These are phyloP conservation scores for Euwallacea fornicatus DNA, from an alignment of 1,140 invertebrate genomes.

Conservation along the genomic window DNA sequence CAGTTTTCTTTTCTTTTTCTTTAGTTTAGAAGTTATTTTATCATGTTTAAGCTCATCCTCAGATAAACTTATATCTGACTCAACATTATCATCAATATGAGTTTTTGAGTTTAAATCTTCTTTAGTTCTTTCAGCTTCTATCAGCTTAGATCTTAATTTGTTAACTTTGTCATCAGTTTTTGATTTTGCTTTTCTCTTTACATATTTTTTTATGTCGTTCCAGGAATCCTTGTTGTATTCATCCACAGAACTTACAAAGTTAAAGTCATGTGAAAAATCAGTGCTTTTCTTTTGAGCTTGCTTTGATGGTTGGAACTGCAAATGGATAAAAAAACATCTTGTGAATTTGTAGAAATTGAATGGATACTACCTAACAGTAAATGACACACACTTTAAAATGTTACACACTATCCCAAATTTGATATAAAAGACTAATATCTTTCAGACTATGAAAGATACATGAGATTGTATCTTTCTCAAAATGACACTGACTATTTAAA, in stretches of 20 bases:
- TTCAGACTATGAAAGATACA: too few species aligned
- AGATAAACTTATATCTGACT: conserved; percentile 59
- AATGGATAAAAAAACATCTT: neutral
- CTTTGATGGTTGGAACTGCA: conserved; percentile 78
- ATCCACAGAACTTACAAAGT: conserved; percentile 70
- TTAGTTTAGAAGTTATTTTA: conserved; percentile 61
- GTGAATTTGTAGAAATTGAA: too few species aligned
- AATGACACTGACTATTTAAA: too few species aligned
- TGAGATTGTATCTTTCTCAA: too few species aligned
- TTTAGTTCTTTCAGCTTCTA: conserved; percentile 44
- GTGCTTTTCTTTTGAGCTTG: conserved; percentile 69
- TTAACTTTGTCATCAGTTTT: conserved; percentile 86
- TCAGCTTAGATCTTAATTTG: conserved; percentile 60
- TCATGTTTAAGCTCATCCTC: conserved; percentile 74
- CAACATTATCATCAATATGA: conserved; percentile 49
- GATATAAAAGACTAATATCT: too few species aligned
- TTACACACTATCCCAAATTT: too few species aligned
- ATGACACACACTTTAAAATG: too few species aligned
- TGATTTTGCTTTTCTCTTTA: conserved; percentile 76
- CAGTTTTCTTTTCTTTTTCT: conserved; percentile 44
- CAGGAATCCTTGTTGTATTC: conserved; percentile 83
- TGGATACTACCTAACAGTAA: too few species aligned
- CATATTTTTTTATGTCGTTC: conserved; percentile 82
- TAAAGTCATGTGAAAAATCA: conserved; percentile 74
- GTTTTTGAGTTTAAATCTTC: conserved; percentile 41